Evolutionary conservation across 2,797 vertebrate species (phyloP).

Genomic region (Cephalopachus bancanus): DNA sequence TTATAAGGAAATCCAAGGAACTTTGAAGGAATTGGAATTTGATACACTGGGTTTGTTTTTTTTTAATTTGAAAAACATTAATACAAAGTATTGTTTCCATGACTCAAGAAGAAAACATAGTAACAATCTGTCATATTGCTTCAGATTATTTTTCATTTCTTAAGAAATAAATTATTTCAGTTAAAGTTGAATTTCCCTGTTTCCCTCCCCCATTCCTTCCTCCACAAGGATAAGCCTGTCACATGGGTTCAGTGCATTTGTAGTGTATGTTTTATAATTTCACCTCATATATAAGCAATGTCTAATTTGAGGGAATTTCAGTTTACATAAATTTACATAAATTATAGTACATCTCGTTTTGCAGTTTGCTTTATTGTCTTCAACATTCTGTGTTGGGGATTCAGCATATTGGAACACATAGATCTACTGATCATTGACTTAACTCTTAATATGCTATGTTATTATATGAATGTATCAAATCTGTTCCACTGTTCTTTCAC

Average conservation of each 20-base stretch:
- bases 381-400: neutral
- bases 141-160: neutral
- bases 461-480: neutral
- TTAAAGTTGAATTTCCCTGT: neutral
- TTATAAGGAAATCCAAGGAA: neutral
- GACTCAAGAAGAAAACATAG: neutral
- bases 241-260: neutral
- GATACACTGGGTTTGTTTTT: neutral
- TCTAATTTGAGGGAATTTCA: neutral
- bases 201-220: neutral
- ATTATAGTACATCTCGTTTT: neutral
- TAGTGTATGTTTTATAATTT: neutral
- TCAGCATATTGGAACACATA: neutral
- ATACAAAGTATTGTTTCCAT: neutral
- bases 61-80: conserved; percentile 9
- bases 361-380: neutral
- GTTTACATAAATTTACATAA: neutral
- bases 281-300: neutral
- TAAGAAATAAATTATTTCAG: neutral
- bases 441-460: neutral
- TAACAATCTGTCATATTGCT: neutral
- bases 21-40: neutral
- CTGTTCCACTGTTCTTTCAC: neutral
- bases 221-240: neutral
- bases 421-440: neutral